Percentiles rank a stretch among this genome's conserved stretches.
Evolutionary conservation across 2,113 vertebrate genomes (phyloP).

Genomic region (Muscicapa adusta): DNA sequence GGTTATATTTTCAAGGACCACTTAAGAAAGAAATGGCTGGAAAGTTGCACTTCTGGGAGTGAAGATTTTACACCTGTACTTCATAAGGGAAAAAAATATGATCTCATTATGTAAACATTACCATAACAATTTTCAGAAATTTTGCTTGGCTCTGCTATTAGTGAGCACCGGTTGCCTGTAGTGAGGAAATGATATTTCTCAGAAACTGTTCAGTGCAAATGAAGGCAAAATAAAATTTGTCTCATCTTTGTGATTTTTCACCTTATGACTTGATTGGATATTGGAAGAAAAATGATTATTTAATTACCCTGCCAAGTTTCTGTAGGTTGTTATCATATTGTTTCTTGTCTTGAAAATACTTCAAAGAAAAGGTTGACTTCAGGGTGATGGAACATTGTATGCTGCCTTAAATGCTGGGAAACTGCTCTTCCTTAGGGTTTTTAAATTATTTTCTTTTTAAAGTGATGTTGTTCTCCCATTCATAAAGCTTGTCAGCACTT

Average conservation of each 20-base stretch:
- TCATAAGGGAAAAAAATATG: conserved; percentile 71
- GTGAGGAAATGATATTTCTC: conserved; percentile 69
- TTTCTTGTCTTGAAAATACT: conserved; percentile 1
- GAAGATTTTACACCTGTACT: conserved; percentile 72
- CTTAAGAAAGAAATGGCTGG: conserved; percentile 46
- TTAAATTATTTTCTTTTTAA: neutral
- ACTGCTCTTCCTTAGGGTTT: neutral
- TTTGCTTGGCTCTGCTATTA: conserved; percentile 68
- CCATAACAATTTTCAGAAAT: conserved; percentile 72
- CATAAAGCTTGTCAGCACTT: neutral
- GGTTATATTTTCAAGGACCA: neutral
- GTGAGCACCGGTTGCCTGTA: conserved; percentile 52
- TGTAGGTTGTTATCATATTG: conserved; percentile 14
- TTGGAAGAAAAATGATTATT: neutral
- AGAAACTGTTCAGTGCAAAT: conserved; percentile 47
- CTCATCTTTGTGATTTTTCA: conserved; percentile 28
- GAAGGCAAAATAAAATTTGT: conserved; percentile 39
- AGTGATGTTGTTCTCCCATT: neutral
- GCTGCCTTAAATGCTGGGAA: neutral
- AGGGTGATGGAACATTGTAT: neutral
- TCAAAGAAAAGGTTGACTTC: neutral
- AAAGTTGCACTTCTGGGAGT: conserved; percentile 48
- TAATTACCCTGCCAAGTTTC: neutral
- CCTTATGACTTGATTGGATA: neutral
- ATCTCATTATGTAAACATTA: conserved; percentile 75